phyloP scores from a whole-genome alignment of 2,888 invertebrate species.

The Spatulosminthurus flaviceps region DNA sequence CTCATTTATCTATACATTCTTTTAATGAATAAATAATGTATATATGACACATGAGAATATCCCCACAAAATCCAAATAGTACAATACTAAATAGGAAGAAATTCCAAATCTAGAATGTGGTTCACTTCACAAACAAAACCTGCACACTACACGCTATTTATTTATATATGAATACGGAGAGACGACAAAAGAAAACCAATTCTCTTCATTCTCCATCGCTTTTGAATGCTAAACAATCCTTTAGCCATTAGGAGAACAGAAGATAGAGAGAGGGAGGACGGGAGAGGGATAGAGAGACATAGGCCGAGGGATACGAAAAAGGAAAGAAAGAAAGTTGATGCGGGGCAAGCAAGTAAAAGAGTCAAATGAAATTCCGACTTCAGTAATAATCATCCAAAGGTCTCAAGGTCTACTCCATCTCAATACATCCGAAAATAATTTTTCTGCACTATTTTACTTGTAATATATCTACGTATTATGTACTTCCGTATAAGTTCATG shows the following conservation, averaged over 20 bases:
- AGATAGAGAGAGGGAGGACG: background rate
- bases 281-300: background rate
- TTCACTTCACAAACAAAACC: background rate
- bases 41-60: too few relatives aligned
- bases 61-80: too few relatives aligned
- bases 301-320: background rate
- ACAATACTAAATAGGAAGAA: background rate
- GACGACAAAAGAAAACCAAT: constrained; percentile 5
- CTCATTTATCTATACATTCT: too few relatives aligned
- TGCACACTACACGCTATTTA: background rate
- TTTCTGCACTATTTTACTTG: background rate
- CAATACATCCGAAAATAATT: background rate
- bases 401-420: background rate
- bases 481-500: too few relatives aligned
- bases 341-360: background rate
- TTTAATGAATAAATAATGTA: too few relatives aligned
- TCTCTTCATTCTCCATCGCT: background rate
- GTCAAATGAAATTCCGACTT: constrained; percentile 6
- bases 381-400: background rate
- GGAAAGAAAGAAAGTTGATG: background rate
- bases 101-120: background rate
- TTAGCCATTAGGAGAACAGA: background rate
- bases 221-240: constrained; percentile 2
- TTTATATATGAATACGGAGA: background rate
- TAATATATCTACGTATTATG: too few relatives aligned